Evolutionary conservation across 2,888 invertebrate genomes (phyloP).

Genomic region (Drepana falcataria): DNA sequence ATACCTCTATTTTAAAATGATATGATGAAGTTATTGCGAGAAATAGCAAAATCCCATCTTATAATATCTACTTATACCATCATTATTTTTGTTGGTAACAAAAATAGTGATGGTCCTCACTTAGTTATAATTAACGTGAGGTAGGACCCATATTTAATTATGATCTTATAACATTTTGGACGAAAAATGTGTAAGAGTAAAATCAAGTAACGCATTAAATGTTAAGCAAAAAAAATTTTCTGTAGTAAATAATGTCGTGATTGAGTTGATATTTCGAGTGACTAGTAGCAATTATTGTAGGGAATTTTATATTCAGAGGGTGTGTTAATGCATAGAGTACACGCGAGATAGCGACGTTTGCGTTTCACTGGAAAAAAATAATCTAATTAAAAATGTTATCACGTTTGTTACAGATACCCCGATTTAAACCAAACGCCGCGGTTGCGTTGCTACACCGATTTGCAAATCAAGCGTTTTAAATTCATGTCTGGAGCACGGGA

Average conservation of each 20-base stretch:
- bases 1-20: too few relatives aligned
- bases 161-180: conserved; percentile 20
- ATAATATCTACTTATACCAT: too few relatives aligned
- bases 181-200: conserved; percentile 20
- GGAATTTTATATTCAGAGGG: conserved; percentile 32
- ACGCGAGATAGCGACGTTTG: conserved; percentile 34
- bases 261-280: conserved; percentile 20
- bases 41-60: too few relatives aligned
- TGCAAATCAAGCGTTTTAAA: conserved; percentile 42
- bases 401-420: conserved; percentile 30
- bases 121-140: not conserved
- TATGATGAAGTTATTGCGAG: too few relatives aligned
- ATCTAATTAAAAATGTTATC: conserved; percentile 43
- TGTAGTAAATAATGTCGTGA: conserved; percentile 20
- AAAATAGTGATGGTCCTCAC: too few relatives aligned
- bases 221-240: conserved; percentile 21
- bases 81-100: not conserved
- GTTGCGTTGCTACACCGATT: conserved; percentile 31
- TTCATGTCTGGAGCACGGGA: conserved; percentile 43
- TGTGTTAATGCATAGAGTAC: conserved; percentile 46
- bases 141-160: conserved; percentile 3
- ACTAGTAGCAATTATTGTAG: conserved; percentile 45
- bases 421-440: conserved; percentile 28
- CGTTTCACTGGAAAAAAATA: conserved; percentile 25
- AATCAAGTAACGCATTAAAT: conserved; percentile 18